Evolutionary conservation across 2,113 vertebrate species (phyloP).

Genomic region (Oncorhynchus mykiss): DNA sequence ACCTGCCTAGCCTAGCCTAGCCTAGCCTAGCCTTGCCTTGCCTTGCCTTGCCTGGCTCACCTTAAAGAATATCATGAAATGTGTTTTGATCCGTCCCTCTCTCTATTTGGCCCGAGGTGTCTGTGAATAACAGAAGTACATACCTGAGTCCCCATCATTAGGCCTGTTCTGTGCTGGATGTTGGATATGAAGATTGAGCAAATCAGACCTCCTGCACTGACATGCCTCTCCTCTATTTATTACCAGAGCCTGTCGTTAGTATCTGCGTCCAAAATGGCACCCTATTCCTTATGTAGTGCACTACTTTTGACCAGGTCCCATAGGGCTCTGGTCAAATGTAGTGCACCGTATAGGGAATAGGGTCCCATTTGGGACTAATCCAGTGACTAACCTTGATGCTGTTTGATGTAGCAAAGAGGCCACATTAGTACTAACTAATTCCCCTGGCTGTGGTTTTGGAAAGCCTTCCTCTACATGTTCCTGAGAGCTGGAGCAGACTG

Average conservation of each 20-base stretch:
- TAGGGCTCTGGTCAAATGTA: too few relatives aligned
- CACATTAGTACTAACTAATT: constrained; percentile 76
- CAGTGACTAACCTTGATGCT: constrained; percentile 54
- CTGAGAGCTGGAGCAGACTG: constrained; percentile 43
- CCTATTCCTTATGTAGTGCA: too few relatives aligned
- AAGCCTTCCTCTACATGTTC: constrained; percentile 42
- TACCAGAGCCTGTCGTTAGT: constrained; percentile 50
- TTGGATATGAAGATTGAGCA: constrained; percentile 58
- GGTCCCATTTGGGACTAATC: too few relatives aligned
- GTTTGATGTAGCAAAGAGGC: constrained; percentile 69
- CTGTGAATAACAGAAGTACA: constrained; percentile 69
- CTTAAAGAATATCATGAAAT: constrained; percentile 68
- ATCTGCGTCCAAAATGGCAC: too few relatives aligned
- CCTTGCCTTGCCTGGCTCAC: constrained; percentile 8
- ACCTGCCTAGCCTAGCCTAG: neutral
- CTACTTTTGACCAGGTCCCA: too few relatives aligned
- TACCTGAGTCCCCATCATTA: constrained; percentile 70
- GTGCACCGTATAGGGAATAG: too few relatives aligned
- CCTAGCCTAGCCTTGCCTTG: neutral
- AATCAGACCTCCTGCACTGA: constrained; percentile 71
- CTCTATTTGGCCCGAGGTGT: constrained; percentile 63
- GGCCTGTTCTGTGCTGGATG: constrained; percentile 54
- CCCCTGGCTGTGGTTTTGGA: constrained; percentile 61
- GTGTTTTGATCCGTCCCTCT: constrained; percentile 69
- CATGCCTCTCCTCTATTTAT: constrained; percentile 63